Conservation (phyloP, 2,797 vertebrate genomes). For the Gymnothorax reevesii region DNA sequence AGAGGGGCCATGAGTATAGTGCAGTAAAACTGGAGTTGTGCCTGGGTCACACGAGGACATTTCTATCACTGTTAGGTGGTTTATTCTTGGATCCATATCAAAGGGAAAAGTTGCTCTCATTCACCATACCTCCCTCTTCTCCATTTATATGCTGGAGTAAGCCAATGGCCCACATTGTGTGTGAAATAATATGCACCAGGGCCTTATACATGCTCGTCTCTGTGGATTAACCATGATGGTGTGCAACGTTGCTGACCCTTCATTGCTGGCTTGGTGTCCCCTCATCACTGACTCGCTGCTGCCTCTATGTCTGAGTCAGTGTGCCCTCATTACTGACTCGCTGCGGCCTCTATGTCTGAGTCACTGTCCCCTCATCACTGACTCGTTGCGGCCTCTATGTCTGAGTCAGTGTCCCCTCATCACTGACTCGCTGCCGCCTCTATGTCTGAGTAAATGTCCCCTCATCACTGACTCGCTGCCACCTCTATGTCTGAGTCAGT, state of each 20-base stretch:
- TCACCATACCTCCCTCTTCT: not conserved
- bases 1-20: no score
- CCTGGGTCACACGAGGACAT: slow-evolving; percentile 5
- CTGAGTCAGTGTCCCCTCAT: no score
- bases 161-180: slow-evolving; percentile 46
- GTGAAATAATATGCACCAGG: slow-evolving; percentile 36
- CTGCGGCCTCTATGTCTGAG: no score
- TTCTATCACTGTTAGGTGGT: slow-evolving; percentile 26
- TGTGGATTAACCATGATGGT: slow-evolving; percentile 31
- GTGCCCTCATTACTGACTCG: no score
- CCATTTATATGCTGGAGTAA: slow-evolving; percentile 30
- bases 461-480: no score
- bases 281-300: no score
- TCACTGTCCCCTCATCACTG: no score
- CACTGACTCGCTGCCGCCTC: no score
- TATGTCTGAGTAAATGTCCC: no score
- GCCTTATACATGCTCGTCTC: slow-evolving; percentile 22
- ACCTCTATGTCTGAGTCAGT: no score
- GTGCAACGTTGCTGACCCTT: slow-evolving; percentile 18
- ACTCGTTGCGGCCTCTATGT: no score
- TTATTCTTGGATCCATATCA: slow-evolving; percentile 40
- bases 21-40: not conserved
- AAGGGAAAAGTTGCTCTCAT: slow-evolving; percentile 36
- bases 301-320: no score
- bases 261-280: not conserved